Conservation (phyloP, 2,113 vertebrate species). For the Chinchilla lanigera region DNA sequence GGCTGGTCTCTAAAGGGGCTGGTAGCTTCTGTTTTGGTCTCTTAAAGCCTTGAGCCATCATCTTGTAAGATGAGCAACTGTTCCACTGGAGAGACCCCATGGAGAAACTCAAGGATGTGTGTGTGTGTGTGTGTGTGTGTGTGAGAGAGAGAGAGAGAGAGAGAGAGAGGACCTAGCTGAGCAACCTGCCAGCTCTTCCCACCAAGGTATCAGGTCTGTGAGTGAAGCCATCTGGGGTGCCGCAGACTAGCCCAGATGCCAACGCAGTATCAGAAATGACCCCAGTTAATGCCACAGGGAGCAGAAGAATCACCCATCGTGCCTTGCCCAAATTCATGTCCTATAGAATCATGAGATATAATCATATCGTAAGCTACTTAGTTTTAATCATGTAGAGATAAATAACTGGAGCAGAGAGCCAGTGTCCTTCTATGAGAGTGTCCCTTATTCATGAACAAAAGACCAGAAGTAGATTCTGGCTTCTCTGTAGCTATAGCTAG, state of each 20-base stretch:
- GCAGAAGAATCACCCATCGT: neutral
- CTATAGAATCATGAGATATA: neutral
- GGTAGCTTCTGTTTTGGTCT: neutral
- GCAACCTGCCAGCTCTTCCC: neutral
- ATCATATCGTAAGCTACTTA: neutral
- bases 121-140: neutral
- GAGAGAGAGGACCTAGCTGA: neutral
- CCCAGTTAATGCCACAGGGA: neutral
- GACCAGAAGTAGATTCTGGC: neutral
- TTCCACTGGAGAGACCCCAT: neutral
- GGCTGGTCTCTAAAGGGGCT: neutral
- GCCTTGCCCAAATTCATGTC: neutral
- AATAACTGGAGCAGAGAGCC: neutral
- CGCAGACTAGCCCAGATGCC: neutral
- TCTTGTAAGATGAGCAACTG: neutral
- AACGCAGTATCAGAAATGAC: neutral
- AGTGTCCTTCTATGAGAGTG: neutral
- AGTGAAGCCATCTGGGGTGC: neutral
- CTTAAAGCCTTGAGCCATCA: neutral
- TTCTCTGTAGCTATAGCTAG: neutral
- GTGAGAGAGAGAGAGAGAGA: neutral
- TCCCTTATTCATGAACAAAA: neutral
- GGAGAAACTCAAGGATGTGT: neutral
- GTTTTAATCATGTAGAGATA: neutral
- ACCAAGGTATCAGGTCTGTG: neutral